These are phyloP conservation scores for Patella vulgata DNA, from an alignment of 1,140 invertebrate species.

Conservation along the genomic window DNA sequence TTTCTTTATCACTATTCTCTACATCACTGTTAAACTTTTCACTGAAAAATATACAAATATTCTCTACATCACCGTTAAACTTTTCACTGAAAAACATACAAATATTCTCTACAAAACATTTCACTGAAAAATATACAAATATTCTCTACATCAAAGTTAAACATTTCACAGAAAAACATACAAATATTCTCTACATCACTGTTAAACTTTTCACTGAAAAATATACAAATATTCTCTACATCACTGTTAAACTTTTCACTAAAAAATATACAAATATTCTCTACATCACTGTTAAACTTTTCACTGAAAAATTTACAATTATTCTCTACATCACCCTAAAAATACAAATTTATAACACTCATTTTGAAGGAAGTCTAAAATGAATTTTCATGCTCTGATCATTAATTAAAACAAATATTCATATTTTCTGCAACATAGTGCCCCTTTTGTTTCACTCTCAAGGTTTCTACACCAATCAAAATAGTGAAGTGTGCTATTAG, in stretches of 20 bases:
- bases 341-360: too few species aligned
- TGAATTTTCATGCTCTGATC: too few species aligned
- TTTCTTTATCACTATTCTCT: conserved; percentile 14
- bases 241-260: conserved; percentile 11
- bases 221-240: too few species aligned
- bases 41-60: conserved; percentile 33
- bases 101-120: conserved; percentile 35
- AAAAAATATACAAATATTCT: too few species aligned
- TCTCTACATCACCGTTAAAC: conserved; percentile 49
- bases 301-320: too few species aligned
- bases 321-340: neutral
- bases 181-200: conserved; percentile 9
- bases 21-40: conserved; percentile 57
- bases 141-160: conserved; percentile 31
- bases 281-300: neutral
- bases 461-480: too few species aligned
- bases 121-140: conserved; percentile 53
- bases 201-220: neutral
- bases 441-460: too few species aligned
- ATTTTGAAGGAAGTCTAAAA: too few species aligned
- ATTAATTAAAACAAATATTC: too few species aligned
- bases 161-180: conserved; percentile 54
- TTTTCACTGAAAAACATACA: conserved; percentile 47
- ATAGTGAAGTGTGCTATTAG: too few species aligned
- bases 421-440: too few species aligned